Base-by-base conservation (phyloP, 2,888 invertebrate species). In the Plebejus anna region DNA sequence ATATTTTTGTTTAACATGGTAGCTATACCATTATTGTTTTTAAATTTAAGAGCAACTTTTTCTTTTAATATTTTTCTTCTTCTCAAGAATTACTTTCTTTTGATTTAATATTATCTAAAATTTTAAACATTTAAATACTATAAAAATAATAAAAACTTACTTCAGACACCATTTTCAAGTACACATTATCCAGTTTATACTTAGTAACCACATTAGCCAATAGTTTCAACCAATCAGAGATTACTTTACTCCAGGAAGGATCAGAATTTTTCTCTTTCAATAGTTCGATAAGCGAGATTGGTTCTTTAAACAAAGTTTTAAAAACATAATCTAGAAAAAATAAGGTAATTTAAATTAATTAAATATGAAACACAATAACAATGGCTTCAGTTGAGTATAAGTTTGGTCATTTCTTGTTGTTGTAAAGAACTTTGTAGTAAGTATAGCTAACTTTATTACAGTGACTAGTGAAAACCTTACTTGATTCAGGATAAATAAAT, bases 301-400 rank as follows among this genome's bases (percentile, higher is more conserved):
- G 76, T 59, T 76, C 36, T 11, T 47, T 73, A 47, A 76, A 59
- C 3, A 76, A 36, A 32, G 61, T 72, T 73, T 59, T 9, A 4
- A 76, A 42, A 28, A 76, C 59, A 47, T 59, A 76, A 51, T 76
- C 76, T 76, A n/a, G 7, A 76, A 76, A 32, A 70, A 51, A 38
- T 42, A 75, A 61, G 4, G 28, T 28, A 28, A 11, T 61, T 61
- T 6, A 59, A 28, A 61, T 28, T 3, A 59, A 59, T 22, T 28
- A 38, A n/a, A 42, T 70, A 32, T 66, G 7, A 13, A n/a, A n/a
- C n/a, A 57, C 3, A 59, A n/a, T 7, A 59, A n/a, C 1, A 59
- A 59, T 59, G 22, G 59, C 22, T 59, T 59, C 13, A 59, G 59
- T 55, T 13, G 16, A 55, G 55, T 55, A 16, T 55, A 13, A 51